These are phyloP conservation scores for Microctonus brassicae DNA, from an alignment of 2,888 invertebrate genomes.

Conservation along the genomic window DNA sequence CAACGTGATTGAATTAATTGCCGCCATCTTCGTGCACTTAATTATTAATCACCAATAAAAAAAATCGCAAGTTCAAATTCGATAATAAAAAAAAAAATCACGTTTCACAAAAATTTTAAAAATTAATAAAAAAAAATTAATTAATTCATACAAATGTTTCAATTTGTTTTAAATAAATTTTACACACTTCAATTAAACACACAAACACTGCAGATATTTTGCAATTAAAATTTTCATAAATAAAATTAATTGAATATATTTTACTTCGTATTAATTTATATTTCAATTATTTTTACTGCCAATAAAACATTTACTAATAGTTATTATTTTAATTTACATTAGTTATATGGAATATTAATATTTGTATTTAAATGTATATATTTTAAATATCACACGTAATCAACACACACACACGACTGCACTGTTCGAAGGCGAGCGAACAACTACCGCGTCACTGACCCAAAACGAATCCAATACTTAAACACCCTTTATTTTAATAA, in stretches of 20 bases:
- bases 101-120: background rate
- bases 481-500: too few relatives aligned
- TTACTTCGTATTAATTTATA: too few relatives aligned
- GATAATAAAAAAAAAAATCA: background rate
- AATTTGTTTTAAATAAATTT: too few relatives aligned
- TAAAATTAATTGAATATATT: too few relatives aligned
- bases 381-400: conserved; percentile 3
- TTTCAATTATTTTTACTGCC: too few relatives aligned
- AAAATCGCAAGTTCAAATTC: background rate
- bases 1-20: conserved; percentile 32
- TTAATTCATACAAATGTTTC: too few relatives aligned
- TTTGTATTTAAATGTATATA: conserved; percentile 1
- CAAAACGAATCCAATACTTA: background rate
- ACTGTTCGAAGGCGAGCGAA: conserved; percentile 43
- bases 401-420: conserved; percentile 35
- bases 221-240: too few relatives aligned
- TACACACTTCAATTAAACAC: background rate
- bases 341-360: too few relatives aligned
- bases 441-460: conserved; percentile 39
- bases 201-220: too few relatives aligned
- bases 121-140: too few relatives aligned
- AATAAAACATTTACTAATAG: too few relatives aligned
- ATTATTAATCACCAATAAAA: conserved; percentile 14
- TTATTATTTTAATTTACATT: too few relatives aligned
- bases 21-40: conserved; percentile 39